A percentile compares a stretch with the other conserved stretches of the same genome.
These are phyloP conservation scores for Cebus imitator DNA, from an alignment of 2,113 vertebrate genomes.

Conservation along the genomic window DNA sequence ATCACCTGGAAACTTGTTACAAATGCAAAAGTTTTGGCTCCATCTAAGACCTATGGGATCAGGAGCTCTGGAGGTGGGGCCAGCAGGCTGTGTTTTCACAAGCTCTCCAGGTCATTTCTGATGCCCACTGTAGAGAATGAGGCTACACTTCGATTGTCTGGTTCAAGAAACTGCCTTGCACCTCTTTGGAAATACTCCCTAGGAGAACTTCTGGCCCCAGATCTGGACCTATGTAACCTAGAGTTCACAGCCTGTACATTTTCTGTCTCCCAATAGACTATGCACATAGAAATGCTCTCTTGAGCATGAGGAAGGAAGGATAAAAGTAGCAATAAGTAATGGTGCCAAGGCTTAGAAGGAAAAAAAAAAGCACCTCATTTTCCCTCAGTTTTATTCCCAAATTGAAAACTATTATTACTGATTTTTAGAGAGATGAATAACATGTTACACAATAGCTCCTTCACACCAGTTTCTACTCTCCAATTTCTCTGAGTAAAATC, in stretches of 20 bases:
- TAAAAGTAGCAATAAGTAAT: background rate
- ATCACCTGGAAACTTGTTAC: background rate
- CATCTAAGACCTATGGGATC: background rate
- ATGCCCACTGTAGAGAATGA: background rate
- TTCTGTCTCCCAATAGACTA: background rate
- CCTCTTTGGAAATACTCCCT: background rate
- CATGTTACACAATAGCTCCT: background rate
- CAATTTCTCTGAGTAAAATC: background rate
- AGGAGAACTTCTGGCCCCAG: background rate
- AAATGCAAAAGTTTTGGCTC: background rate
- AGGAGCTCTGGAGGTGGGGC: background rate
- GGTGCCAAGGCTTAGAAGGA: background rate
- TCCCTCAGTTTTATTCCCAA: background rate
- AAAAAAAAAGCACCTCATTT: too few relatives aligned
- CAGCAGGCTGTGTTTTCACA: background rate
- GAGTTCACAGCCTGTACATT: background rate
- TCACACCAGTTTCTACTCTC: background rate
- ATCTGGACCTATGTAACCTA: background rate
- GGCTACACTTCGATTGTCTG: background rate
- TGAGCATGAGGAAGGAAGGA: background rate
- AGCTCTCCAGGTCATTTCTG: background rate
- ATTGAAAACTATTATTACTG: background rate
- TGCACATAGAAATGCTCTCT: background rate
- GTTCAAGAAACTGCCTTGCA: background rate
- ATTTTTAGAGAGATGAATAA: background rate